Evolutionary conservation across 2,888 invertebrate species (phyloP).

Genomic region (Macrophya annulata): DNA sequence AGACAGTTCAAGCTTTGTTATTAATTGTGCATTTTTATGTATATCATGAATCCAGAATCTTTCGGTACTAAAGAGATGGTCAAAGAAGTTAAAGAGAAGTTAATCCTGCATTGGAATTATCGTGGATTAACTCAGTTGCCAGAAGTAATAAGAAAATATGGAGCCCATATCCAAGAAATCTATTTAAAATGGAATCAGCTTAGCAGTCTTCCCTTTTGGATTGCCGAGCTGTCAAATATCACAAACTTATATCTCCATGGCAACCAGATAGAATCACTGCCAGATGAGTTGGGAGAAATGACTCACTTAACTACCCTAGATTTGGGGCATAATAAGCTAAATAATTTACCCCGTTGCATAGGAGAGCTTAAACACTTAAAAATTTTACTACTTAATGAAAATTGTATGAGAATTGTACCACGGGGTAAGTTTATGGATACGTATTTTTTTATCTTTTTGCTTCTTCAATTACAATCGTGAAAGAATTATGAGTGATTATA

Average conservation of each 20-base stretch:
- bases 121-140: conserved; percentile 75
- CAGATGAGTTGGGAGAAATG: conserved; percentile 69
- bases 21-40: conserved; percentile 64
- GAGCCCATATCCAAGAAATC: conserved; percentile 74
- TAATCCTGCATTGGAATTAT: conserved; percentile 79
- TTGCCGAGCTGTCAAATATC: conserved; percentile 71
- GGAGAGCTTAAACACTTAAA: conserved; percentile 68
- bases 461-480: not conserved
- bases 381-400: conserved; percentile 69
- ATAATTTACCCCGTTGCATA: conserved; percentile 66
- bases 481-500: not conserved
- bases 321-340: conserved; percentile 71
- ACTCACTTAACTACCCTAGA: conserved; percentile 70
- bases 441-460: not conserved
- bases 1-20: not conserved
- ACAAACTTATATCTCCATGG: conserved; percentile 75
- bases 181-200: conserved; percentile 78
- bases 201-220: conserved; percentile 71
- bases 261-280: conserved; percentile 71
- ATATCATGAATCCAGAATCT: conserved; percentile 17
- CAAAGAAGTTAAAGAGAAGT: conserved; percentile 74
- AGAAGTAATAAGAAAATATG: conserved; percentile 71
- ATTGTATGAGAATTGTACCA: conserved; percentile 69
- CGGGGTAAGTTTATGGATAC: conserved; percentile 64
- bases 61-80: conserved; percentile 68